Conservation (phyloP, 2,888 invertebrate genomes). For the Leptinotarsa haldemani region DNA sequence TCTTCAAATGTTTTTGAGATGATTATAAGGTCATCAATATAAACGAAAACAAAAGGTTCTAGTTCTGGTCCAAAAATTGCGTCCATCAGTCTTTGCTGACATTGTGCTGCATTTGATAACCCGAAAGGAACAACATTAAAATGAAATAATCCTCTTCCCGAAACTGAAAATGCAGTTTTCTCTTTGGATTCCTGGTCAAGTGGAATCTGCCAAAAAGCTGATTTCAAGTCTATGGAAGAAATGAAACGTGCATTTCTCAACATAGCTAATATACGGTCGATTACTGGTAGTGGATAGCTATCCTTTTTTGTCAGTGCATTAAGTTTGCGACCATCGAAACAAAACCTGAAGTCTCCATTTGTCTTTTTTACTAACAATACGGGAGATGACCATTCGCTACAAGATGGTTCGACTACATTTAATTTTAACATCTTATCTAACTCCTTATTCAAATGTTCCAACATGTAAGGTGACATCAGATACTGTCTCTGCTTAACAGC, state of each 20-base stretch:
- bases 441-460: slow-evolving; percentile 19
- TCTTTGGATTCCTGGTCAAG: slow-evolving; percentile 27
- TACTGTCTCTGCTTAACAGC: slow-evolving; percentile 17
- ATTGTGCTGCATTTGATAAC: not conserved
- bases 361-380: slow-evolving; percentile 30
- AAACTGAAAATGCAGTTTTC: slow-evolving; percentile 31
- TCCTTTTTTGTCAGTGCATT: slow-evolving; percentile 36
- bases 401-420: slow-evolving; percentile 17
- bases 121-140: slow-evolving; percentile 23
- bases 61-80: not conserved
- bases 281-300: slow-evolving; percentile 28
- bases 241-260: not conserved
- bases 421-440: too few relatives aligned
- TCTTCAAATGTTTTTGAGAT: slow-evolving; percentile 25
- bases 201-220: slow-evolving; percentile 36
- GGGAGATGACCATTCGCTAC: slow-evolving; percentile 19
- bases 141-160: slow-evolving; percentile 19
- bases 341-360: slow-evolving; percentile 24
- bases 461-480: slow-evolving; percentile 28
- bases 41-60: slow-evolving; percentile 2
- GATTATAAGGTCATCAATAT: slow-evolving; percentile 14
- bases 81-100: too few relatives aligned
- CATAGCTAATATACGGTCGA: slow-evolving; percentile 35
- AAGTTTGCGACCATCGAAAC: slow-evolving; percentile 36
- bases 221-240: slow-evolving; percentile 31